Evolutionary conservation across 2,888 invertebrate genomes (phyloP).

Genomic region (Abrostola triplasia): DNA sequence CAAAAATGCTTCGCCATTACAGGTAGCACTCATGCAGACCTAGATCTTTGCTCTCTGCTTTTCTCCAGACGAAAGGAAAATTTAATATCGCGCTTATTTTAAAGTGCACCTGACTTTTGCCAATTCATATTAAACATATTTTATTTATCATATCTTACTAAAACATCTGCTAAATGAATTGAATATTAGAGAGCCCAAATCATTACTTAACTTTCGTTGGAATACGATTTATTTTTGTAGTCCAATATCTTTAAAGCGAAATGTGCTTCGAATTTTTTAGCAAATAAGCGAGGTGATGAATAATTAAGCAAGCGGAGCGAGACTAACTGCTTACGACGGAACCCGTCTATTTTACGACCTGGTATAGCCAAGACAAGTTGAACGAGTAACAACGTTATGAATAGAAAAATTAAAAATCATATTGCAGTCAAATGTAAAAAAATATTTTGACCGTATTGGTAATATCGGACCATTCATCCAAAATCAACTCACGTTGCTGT

Average conservation of each 20-base stretch:
- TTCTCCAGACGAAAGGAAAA: slow-evolving; percentile 59
- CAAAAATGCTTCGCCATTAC: slow-evolving; percentile 68
- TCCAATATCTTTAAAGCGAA: slow-evolving; percentile 10
- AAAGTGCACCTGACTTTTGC: slow-evolving; percentile 31
- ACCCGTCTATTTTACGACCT: slow-evolving; percentile 14
- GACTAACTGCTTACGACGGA: neutral
- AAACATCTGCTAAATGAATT: slow-evolving; percentile 29
- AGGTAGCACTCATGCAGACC: slow-evolving; percentile 40
- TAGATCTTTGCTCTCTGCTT: slow-evolving; percentile 55
- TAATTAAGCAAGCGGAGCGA: slow-evolving; percentile 20
- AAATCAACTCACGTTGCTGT: slow-evolving; percentile 26
- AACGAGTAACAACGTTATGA: neutral
- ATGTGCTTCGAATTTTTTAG: slow-evolving; percentile 10
- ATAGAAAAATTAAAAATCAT: slow-evolving; percentile 20
- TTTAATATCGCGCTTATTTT: slow-evolving; percentile 57
- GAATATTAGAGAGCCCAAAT: slow-evolving; percentile 18
- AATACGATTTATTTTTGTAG: slow-evolving; percentile 9
- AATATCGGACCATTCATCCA: slow-evolving; percentile 36
- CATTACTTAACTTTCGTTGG: slow-evolving; percentile 5
- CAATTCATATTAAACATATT: slow-evolving; percentile 6
- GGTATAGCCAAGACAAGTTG: slow-evolving; percentile 6
- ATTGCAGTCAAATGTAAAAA: neutral
- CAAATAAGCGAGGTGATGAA: slow-evolving; percentile 27
- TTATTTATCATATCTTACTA: slow-evolving; percentile 25
- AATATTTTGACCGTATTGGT: slow-evolving; percentile 18